Evolutionary conservation across 2,797 vertebrate species (phyloP).

Genomic region (Sebastes steindachneri): DNA sequence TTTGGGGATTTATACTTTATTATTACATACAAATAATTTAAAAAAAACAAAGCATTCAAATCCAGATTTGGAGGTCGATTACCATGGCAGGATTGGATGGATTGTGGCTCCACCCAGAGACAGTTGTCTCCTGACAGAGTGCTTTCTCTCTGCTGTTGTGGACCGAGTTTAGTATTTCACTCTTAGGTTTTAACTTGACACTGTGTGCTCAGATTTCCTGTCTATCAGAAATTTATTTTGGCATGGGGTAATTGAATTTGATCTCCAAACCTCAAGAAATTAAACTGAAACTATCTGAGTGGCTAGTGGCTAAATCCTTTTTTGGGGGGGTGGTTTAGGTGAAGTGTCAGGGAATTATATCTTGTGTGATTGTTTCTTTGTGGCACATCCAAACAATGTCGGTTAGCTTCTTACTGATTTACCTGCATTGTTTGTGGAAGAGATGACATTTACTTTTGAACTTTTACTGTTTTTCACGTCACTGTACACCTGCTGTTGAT

Average conservation of each 20-base stretch:
- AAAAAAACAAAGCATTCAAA: no score
- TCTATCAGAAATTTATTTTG: background rate
- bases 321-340: background rate
- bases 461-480: no score
- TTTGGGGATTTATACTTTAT: no score
- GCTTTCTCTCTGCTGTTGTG: background rate
- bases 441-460: no score
- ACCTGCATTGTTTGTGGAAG: no score
- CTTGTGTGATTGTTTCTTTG: no score
- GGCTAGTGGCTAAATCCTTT: background rate
- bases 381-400: no score
- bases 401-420: no score
- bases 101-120: background rate
- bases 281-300: background rate
- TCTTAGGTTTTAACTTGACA: background rate
- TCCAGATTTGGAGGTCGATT: no score
- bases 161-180: background rate
- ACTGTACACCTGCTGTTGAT: background rate
- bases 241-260: background rate
- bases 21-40: no score
- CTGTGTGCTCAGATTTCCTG: background rate
- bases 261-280: slow-evolving; percentile 4
- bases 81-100: no score
- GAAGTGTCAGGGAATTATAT: background rate
- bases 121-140: background rate